Conservation (phyloP, 2,888 invertebrate genomes). For the Pseudolycoriella hygida region DNA sequence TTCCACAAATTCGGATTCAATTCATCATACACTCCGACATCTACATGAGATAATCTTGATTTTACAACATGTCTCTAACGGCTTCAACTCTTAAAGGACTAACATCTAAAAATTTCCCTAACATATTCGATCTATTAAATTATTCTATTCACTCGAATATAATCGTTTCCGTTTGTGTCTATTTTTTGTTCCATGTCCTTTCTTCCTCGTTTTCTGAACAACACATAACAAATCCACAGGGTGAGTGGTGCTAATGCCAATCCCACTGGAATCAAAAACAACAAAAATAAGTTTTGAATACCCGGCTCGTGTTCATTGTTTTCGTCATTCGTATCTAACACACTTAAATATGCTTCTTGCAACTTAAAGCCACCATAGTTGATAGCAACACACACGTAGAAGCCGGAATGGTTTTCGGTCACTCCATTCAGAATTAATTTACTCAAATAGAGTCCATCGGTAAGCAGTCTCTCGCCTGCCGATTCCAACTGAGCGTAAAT, state of each 20-base stretch:
- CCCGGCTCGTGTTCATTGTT: background rate
- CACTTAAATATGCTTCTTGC: constrained; percentile 21
- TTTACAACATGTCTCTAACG: no score
- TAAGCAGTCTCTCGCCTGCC: constrained; percentile 20
- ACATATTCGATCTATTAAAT: no score
- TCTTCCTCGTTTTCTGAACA: constrained; percentile 8
- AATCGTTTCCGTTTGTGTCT: background rate
- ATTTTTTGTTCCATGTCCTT: background rate
- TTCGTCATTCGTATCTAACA: constrained; percentile 8
- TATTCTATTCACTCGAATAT: no score
- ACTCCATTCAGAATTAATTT: constrained; percentile 22
- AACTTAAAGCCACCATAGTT: constrained; percentile 24
- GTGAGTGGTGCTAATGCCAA: constrained; percentile 21
- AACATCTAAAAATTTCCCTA: no score
- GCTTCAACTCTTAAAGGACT: no score
- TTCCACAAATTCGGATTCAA: no score
- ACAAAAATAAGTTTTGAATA: constrained; percentile 16
- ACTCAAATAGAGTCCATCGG: constrained; percentile 23
- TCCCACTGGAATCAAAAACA: constrained; percentile 25
- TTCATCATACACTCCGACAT: no score
- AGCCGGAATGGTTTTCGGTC: constrained; percentile 19
- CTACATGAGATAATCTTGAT: no score
- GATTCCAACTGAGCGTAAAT: constrained; percentile 22
- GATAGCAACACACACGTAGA: constrained; percentile 25
- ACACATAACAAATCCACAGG: constrained; percentile 22